These are phyloP conservation scores for Scolopax mira DNA, from an alignment of 2,113 vertebrate genomes.

Conservation along the genomic window DNA sequence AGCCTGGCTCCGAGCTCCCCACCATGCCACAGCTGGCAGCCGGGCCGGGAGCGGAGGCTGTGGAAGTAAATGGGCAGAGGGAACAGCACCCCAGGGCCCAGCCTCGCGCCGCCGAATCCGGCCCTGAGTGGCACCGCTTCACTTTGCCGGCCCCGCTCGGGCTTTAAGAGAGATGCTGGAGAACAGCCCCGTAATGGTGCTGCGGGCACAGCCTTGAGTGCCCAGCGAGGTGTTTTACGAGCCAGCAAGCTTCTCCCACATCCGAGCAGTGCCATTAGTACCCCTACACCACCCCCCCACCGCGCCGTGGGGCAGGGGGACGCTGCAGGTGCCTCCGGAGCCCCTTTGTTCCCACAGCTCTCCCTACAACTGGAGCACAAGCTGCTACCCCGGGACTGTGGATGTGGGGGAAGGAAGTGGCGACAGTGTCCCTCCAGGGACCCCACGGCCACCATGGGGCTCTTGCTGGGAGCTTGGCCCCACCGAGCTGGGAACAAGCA, in stretches of 20 bases:
- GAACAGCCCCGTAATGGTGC: background rate
- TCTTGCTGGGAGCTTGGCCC: accelerated
- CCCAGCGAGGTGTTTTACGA: background rate
- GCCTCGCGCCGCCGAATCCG: background rate
- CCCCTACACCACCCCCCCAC: accelerated
- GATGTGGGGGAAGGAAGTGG: background rate
- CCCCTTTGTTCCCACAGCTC: accelerated
- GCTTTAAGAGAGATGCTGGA: background rate
- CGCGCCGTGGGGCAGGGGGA: accelerated
- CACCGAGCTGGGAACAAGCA: too few species aligned
- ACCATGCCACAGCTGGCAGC: accelerated
- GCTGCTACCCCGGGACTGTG: accelerated
- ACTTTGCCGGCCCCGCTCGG: background rate
- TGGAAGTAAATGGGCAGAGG: background rate
- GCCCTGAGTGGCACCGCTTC: background rate
- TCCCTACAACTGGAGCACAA: accelerated
- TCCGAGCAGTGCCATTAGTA: background rate
- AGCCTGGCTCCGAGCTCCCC: background rate
- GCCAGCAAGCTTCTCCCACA: background rate
- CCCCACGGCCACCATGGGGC: accelerated
- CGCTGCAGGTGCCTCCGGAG: accelerated
- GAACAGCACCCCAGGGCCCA: slow-evolving; percentile 38
- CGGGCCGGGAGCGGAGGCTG: background rate
- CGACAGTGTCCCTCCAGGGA: background rate
- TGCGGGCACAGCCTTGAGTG: slow-evolving; percentile 2